phyloP scores from a whole-genome alignment of 2,113 vertebrate species.

The Carollia perspicillata region DNA sequence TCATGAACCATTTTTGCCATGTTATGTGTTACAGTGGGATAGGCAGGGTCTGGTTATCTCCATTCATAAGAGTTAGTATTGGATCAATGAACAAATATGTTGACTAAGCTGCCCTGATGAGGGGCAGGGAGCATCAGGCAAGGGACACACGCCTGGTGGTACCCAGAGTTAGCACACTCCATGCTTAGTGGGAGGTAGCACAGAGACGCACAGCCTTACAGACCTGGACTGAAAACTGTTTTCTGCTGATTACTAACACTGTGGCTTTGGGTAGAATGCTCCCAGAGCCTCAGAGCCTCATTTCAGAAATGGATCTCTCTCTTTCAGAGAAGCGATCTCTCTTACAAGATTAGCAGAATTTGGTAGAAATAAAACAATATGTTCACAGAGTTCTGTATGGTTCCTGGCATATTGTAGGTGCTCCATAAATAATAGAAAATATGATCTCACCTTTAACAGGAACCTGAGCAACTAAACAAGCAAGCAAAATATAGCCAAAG shows the following conservation, averaged over 20 bases:
- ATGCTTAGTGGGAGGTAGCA: background rate
- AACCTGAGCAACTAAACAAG: too few species aligned
- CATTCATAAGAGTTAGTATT: background rate
- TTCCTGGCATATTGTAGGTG: background rate
- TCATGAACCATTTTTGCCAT: background rate
- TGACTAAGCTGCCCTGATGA: background rate
- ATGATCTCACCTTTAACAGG: too few species aligned
- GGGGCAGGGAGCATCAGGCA: background rate
- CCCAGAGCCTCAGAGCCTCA: background rate
- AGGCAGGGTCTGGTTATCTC: background rate
- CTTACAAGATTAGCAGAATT: background rate
- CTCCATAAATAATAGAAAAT: background rate
- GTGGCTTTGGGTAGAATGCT: background rate
- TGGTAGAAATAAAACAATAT: constrained; percentile 3
- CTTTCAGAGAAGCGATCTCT: background rate
- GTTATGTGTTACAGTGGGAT: background rate
- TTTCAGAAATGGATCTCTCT: background rate
- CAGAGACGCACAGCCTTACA: rapidly evolving
- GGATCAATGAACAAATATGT: background rate
- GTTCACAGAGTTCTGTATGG: background rate
- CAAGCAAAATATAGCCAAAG: too few species aligned
- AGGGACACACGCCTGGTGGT: background rate
- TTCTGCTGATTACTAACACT: background rate
- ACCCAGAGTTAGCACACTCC: too few species aligned
- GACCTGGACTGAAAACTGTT: background rate